Percentiles rank a stretch among this genome's conserved stretches.
Conservation (phyloP, 1,140 invertebrate species). For the Psix sp. region DNA sequence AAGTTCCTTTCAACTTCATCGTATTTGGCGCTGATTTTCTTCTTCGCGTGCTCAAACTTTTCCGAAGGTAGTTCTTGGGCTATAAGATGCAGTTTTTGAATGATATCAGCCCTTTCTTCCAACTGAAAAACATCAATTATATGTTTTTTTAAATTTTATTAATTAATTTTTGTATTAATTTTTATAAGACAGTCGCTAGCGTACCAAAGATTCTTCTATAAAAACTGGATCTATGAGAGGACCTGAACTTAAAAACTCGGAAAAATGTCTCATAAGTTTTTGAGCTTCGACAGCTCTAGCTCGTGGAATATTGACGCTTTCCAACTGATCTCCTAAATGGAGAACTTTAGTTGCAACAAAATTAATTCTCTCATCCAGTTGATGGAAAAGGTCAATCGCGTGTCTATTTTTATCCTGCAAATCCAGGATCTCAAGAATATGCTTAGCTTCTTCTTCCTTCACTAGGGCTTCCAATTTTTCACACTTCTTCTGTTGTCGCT, state of each 20-base stretch:
- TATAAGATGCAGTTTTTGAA: constrained; percentile 97
- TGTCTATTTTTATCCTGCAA: constrained; percentile 93
- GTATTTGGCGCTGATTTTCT: constrained; percentile 95
- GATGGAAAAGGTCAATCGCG: constrained; percentile 92
- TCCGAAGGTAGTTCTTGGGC: constrained; percentile 93
- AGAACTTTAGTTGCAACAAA: constrained; percentile 97
- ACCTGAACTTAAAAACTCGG: constrained; percentile 93
- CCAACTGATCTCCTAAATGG: constrained; percentile 97
- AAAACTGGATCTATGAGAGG: constrained; percentile 91
- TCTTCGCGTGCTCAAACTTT: constrained; percentile 92
- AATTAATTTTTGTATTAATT: neutral
- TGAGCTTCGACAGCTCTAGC: constrained; percentile 96
- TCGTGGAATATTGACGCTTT: constrained; percentile 96
- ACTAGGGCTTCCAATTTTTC: constrained; percentile 89
- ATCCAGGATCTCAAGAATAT: constrained; percentile 87
- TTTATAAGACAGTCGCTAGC: constrained; percentile 13
- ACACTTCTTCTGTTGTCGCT: constrained; percentile 91
- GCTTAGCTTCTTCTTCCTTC: constrained; percentile 90
- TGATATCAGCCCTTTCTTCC: constrained; percentile 98
- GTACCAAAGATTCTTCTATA: constrained; percentile 83
- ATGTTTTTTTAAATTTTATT: constrained; percentile 9
- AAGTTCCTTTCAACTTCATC: constrained; percentile 94
- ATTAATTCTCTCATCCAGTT: constrained; percentile 96
- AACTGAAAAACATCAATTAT: constrained; percentile 78
- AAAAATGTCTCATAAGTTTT: constrained; percentile 94